Base-by-base conservation (phyloP, 2,888 invertebrate genomes). In the Plebejus anna region DNA sequence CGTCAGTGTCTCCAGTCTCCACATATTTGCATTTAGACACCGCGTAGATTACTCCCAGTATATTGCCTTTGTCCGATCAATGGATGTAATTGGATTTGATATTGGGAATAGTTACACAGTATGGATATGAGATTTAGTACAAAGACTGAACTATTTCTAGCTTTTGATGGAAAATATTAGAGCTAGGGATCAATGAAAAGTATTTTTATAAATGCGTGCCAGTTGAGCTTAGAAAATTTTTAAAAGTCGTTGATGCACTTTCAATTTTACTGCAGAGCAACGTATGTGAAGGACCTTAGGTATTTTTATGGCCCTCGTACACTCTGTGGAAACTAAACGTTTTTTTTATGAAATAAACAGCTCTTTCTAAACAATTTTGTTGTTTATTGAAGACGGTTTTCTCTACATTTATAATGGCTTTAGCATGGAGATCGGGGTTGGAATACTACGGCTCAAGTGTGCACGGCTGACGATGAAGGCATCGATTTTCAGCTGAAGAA, bases 401-500 rank as follows among this genome's bases (percentile, higher is more conserved):
- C 66, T 66, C 66, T 66, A 66, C 32, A 66, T 32, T 61, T 59
- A 2, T 28, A 28, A 61, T 59, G 61, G 61, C 1, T 61, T 28
- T 28, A 9, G 22, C 11, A 66, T 66, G 32, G 66, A 66, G 13
- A 36, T 66, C 13, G 32, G 32, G 66, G 32, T 13, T 22, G 9
- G 11, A 61, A 66, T 66, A 28, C 61, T 61, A 5, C 66, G 6
- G 66, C 32, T 66, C 32, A 32, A 66, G 66, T 66, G 5, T 66
- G 66, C 32, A 66, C 66, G 66, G 66, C 32, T 13, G 32, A 32
- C 66, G 66, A 28, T 61, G 61, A 36, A 66, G 66, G 66, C 66
- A 66, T 66, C 66, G 66, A 66, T 66, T 66, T 66, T 66, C 66
- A 36, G 32, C 66, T 66, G 66, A 66, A 66, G 32, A 66, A 32